Conservation (phyloP, 2,797 vertebrate species). For the Anguilla marmorata region DNA sequence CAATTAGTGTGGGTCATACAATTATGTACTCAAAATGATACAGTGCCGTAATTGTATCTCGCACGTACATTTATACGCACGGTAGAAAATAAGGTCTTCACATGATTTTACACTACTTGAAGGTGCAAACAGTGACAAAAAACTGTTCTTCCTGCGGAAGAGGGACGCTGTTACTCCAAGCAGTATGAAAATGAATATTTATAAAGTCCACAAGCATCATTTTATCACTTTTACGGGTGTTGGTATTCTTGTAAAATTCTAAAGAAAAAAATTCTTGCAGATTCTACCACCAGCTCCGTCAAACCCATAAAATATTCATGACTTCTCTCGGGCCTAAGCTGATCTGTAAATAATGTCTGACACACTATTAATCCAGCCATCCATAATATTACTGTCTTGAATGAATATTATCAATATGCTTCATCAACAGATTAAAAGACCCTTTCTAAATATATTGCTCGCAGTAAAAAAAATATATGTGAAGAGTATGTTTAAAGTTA, state of each 20-base stretch:
- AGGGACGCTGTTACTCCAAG: not conserved
- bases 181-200: conserved; percentile 5
- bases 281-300: conserved; percentile 4
- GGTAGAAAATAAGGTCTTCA: not conserved
- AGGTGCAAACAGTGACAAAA: not conserved
- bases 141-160: not conserved
- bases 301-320: conserved; percentile 1
- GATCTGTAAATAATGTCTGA: conserved; percentile 1
- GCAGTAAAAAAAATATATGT: not conserved
- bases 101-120: not conserved
- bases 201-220: not conserved
- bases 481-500: not conserved
- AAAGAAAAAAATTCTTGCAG: not conserved
- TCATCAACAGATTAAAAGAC: not conserved
- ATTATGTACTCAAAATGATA: not conserved
- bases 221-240: conserved; percentile 7
- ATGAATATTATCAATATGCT: not conserved
- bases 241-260: not conserved
- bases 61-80: not conserved
- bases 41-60: not conserved
- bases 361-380: not conserved
- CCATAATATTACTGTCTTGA: not conserved
- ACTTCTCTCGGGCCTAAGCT: not conserved
- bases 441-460: not conserved
- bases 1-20: not conserved